Percentiles rank a stretch among this genome's conserved stretches.
phyloP scores from a whole-genome alignment of 2,113 vertebrate species.

The Petaurus breviceps region DNA sequence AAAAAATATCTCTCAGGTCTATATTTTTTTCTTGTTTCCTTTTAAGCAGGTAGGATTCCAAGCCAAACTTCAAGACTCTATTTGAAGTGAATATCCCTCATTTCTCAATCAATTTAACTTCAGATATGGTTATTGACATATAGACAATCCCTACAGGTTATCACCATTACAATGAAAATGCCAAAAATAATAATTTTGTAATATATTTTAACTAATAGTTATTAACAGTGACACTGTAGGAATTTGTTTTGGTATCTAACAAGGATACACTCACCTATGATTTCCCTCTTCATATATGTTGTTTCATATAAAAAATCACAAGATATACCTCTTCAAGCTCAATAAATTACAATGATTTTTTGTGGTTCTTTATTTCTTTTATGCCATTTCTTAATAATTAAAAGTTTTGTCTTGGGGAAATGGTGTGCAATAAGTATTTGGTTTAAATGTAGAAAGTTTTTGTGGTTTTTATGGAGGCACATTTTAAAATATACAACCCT shows the following conservation, averaged over 20 bases:
- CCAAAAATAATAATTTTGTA: neutral
- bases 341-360: constrained; percentile 16
- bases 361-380: constrained; percentile 24
- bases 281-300: neutral
- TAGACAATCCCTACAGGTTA: constrained; percentile 46
- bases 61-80: neutral
- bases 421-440: constrained; percentile 67
- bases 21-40: neutral
- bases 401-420: constrained; percentile 67
- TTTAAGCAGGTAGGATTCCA: neutral
- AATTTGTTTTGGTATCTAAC: constrained; percentile 10
- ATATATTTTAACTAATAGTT: constrained; percentile 43
- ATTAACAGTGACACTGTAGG: neutral
- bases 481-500: constrained; percentile 48
- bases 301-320: neutral
- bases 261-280: constrained; percentile 19
- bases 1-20: neutral
- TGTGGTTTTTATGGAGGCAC: constrained; percentile 51
- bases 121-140: constrained; percentile 35
- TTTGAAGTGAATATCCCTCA: neutral
- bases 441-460: constrained; percentile 53
- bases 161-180: constrained; percentile 7
- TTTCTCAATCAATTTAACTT: constrained; percentile 30
- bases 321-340: neutral
- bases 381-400: constrained; percentile 55